Base-by-base conservation (phyloP, 2,797 vertebrate species). In the Xerus rutilus region DNA sequence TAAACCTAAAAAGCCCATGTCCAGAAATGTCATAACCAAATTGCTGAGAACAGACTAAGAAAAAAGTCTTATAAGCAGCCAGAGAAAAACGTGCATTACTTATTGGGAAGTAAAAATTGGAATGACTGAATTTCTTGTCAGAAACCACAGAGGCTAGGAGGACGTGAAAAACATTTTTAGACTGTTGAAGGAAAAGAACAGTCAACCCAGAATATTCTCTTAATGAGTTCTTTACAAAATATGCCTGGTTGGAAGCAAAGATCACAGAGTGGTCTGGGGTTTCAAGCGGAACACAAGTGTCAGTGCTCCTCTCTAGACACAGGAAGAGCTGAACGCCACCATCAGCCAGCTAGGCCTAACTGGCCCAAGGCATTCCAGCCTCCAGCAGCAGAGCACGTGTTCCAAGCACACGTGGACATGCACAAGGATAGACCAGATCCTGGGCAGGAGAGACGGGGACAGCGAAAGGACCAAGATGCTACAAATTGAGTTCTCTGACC, bases 321-420 rank as follows among this genome's bases (percentile, higher is more conserved):
- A 9, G 10, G 11, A 15, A 32, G 47, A 6, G 3, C 59, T 62
- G 12, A n/a, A 8, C 28, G 11, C 12, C 32, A 28, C 72, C 1
- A 1, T 18, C 39, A 12, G 25, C 13, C 12, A 39, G 43, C 35
- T 21, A 11, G 17, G 30, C 45, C 54, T 13, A 1, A 8, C 14
- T 30, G 62, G 7, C 9, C 0, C 39, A 18, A 77, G 54, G 14
- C 13, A 4, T 6, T 7, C 28, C 4, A 5, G 30, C 65, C 45
- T 43, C 32, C 6, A 8, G 0, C 20, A 39, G 57, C 20, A 57
- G 25, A 5, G 0, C 28, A 32, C 54, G 30, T 30, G 2, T 76
- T 35, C 7, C 43, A 49, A 28, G 72, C 6, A 4, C 1, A 12
- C 6, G 0, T 0, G 10, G 39, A 1, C 52, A 20, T n/a, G 28